Percentiles rank a stretch among this genome's conserved stretches.
phyloP scores from a whole-genome alignment of 2,888 invertebrate species.

The Caenorhabditis angaria region DNA sequence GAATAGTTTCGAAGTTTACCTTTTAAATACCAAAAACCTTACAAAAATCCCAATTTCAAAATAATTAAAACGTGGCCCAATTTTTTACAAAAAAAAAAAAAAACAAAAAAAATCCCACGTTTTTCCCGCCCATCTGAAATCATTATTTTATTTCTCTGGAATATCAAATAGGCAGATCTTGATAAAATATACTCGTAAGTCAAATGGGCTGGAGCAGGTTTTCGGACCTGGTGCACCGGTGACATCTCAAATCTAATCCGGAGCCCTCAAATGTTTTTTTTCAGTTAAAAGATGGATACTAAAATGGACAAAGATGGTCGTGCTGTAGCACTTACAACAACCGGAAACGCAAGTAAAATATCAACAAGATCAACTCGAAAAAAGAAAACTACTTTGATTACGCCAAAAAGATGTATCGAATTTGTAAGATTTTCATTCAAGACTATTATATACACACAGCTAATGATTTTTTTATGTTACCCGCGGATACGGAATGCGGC shows the following conservation, averaged over 20 bases:
- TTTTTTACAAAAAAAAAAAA: background rate
- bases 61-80: background rate
- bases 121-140: too few species aligned
- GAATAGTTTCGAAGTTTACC: too few species aligned
- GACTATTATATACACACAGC: background rate
- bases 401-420: constrained; percentile 41
- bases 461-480: background rate
- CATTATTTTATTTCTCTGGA: too few species aligned
- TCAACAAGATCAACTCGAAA: constrained; percentile 43
- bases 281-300: constrained; percentile 6
- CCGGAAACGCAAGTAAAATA: constrained; percentile 14
- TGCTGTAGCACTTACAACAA: background rate
- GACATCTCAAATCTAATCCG: background rate
- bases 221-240: too few species aligned
- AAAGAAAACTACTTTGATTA: constrained; percentile 30
- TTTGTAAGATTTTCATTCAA: constrained; percentile 9
- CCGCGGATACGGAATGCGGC: background rate
- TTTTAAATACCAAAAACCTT: too few species aligned
- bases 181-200: background rate
- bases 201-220: too few species aligned
- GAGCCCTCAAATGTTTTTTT: background rate
- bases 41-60: too few species aligned
- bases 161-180: background rate
- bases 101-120: background rate
- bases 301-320: constrained; percentile 2